phyloP scores from a whole-genome alignment of 2,888 invertebrate species.

The Acronicta alni region DNA sequence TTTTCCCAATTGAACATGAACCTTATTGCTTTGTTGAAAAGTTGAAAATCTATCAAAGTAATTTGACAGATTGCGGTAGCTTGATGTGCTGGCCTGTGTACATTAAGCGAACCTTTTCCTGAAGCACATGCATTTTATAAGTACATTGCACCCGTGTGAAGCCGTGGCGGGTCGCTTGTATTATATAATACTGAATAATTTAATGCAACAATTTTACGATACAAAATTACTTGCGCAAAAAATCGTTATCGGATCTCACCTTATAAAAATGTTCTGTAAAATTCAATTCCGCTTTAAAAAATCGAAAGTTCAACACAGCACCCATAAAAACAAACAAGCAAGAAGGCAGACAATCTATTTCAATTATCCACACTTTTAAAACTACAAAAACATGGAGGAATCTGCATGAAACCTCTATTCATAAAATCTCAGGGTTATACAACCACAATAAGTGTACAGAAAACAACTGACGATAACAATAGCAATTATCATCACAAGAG shows the following conservation, averaged over 20 bases:
- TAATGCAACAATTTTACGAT: neutral
- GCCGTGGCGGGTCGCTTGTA: neutral
- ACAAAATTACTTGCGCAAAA: neutral
- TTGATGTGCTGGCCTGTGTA: too few relatives aligned
- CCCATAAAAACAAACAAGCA: constrained; percentile 15
- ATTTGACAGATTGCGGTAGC: too few relatives aligned
- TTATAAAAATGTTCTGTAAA: constrained; percentile 13
- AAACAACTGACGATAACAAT: constrained; percentile 34
- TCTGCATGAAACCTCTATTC: constrained; percentile 29
- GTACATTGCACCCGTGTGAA: too few relatives aligned
- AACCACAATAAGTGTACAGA: constrained; percentile 28
- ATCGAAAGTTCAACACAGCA: constrained; percentile 19
- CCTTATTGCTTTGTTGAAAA: too few relatives aligned
- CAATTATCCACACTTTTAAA: constrained; percentile 36
- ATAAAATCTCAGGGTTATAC: constrained; percentile 13
- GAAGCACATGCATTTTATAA: too few relatives aligned
- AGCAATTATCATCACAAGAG: constrained; percentile 42
- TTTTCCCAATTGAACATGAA: too few relatives aligned
- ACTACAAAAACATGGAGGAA: constrained; percentile 18
- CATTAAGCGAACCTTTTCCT: too few relatives aligned
- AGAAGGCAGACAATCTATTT: constrained; percentile 11
- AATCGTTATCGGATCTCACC: neutral
- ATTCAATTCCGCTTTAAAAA: constrained; percentile 10
- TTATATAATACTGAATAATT: neutral
- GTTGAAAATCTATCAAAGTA: too few relatives aligned